A percentile compares a stretch with the other conserved stretches of the same genome.
Conservation (phyloP, 1,140 invertebrate genomes). For the Papilio glaucus region DNA sequence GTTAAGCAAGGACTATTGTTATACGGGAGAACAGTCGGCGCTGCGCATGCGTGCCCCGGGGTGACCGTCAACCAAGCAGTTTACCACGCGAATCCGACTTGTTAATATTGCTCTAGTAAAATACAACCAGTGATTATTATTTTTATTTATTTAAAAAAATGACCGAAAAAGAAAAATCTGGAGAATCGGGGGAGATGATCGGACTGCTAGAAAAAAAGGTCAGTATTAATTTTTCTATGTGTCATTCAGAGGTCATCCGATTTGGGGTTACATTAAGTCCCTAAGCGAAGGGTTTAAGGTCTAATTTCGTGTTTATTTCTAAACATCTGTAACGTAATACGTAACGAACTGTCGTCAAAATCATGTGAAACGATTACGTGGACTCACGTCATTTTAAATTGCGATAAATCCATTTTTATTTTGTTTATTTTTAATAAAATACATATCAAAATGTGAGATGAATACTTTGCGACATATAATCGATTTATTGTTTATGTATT, state of each 20-base stretch:
- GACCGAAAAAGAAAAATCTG: conserved; percentile 46
- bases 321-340: neutral
- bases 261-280: conserved; percentile 34
- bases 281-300: conserved; percentile 32
- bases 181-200: conserved; percentile 50
- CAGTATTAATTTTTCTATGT: conserved; percentile 37
- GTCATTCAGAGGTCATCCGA: conserved; percentile 48
- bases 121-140: conserved; percentile 32
- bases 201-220: conserved; percentile 56
- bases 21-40: conserved; percentile 7
- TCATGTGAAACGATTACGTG: neutral
- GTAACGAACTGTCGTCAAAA: conserved; percentile 6
- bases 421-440: too few species aligned
- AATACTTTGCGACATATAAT: too few species aligned
- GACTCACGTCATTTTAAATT: neutral
- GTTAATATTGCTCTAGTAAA: conserved; percentile 37
- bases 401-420: neutral
- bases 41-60: conserved; percentile 45
- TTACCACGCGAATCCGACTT: conserved; percentile 43
- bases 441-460: too few species aligned
- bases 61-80: conserved; percentile 42
- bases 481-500: too few species aligned
- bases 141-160: conserved; percentile 44
- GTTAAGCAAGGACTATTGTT: conserved; percentile 13
- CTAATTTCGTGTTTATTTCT: conserved; percentile 20